Evolutionary conservation across 2,797 vertebrate genomes (phyloP).

Genomic region (Chlorospingus semifuscus): DNA sequence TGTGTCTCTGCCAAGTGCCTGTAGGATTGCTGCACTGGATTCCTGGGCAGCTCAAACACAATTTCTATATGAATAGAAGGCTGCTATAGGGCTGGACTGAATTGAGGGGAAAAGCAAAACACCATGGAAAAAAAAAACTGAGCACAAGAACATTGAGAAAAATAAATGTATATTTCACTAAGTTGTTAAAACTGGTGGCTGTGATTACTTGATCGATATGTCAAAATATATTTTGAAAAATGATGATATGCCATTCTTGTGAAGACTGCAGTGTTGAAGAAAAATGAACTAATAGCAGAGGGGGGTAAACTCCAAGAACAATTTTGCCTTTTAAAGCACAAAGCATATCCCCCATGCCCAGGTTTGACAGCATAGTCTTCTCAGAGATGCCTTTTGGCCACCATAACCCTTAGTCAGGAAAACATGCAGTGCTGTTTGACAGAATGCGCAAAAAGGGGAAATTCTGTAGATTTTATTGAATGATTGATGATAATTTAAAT

Average conservation of each 20-base stretch:
- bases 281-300: background rate
- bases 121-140: background rate
- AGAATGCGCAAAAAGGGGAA: conserved; percentile 45
- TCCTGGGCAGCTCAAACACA: background rate
- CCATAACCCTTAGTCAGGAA: conserved; percentile 57
- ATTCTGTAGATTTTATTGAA: conserved; percentile 54
- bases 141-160: background rate
- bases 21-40: background rate
- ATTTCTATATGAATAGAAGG: background rate
- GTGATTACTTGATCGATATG: background rate
- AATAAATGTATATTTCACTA: background rate
- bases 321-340: background rate
- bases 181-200: background rate
- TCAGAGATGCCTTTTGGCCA: conserved; percentile 6
- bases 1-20: background rate
- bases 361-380: background rate
- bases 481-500: conserved; percentile 25
- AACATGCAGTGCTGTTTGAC: conserved; percentile 29
- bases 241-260: background rate
- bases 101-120: background rate
- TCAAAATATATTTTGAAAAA: background rate
- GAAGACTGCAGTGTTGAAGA: background rate
- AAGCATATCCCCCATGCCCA: background rate
- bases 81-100: background rate
- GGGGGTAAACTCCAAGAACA: background rate